Evolutionary conservation across 2,797 vertebrate genomes (phyloP).

Genomic region (Sebastes matsubarae): DNA sequence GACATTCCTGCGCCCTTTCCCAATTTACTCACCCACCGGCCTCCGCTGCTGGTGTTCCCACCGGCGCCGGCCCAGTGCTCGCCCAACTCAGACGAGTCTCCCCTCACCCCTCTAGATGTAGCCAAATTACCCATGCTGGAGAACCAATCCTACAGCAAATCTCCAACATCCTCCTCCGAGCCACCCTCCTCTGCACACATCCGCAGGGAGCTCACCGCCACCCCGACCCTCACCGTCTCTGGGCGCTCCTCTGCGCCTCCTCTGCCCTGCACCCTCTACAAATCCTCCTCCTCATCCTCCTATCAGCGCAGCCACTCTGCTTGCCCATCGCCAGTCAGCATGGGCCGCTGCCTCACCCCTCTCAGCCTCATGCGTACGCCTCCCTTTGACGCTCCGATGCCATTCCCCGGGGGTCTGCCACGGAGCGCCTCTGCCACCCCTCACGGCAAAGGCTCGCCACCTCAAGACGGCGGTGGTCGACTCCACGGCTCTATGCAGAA

Average conservation of each 20-base stretch:
- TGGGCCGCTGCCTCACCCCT: conserved; percentile 96
- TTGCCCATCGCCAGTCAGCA: conserved; percentile 96
- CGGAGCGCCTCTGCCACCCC: conserved; percentile 94
- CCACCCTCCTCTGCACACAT: conserved; percentile 84
- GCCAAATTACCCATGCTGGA: conserved; percentile 93
- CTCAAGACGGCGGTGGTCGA: conserved; percentile 87
- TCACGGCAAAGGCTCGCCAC: conserved; percentile 90
- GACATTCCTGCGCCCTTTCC: conserved; percentile 98
- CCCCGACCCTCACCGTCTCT: conserved; percentile 88
- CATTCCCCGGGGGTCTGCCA: conserved; percentile 84
- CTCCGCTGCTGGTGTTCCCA: conserved; percentile 96
- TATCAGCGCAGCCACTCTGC: conserved; percentile 96
- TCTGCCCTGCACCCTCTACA: conserved; percentile 92
- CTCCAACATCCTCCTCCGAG: conserved; percentile 88
- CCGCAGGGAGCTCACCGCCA: conserved; percentile 88
- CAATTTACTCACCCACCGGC: conserved; percentile 94
- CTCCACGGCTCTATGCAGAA: conserved; percentile 90
- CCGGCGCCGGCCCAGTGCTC: conserved; percentile 96
- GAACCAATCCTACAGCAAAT: conserved; percentile 93
- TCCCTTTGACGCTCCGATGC: conserved; percentile 89
- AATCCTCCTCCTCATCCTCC: conserved; percentile 86
- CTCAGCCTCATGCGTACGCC: conserved; percentile 97
- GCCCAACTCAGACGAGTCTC: conserved; percentile 97
- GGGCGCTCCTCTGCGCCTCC: conserved; percentile 95
- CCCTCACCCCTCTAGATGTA: conserved; percentile 95